Evolutionary conservation across 2,888 invertebrate species (phyloP), one percentile per base, ranked within the genome.

Genomic region (Amblyteles armatorius): DNA sequence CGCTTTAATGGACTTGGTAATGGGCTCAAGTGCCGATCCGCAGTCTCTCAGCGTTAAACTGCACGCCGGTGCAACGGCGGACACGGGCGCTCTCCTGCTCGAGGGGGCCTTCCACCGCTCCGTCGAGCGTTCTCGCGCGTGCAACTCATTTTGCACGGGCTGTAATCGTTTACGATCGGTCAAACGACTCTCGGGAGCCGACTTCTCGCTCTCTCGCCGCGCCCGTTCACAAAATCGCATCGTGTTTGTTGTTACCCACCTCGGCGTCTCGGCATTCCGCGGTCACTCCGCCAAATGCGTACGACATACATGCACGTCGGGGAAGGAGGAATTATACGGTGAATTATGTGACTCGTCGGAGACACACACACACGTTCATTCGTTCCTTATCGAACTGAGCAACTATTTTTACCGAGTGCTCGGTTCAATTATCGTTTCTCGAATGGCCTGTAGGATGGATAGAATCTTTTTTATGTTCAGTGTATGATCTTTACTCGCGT

Each of bases 1-100:
- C 82, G 87, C 83, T 82, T 83, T 83, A 83, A 82, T 83, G 86
- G 82, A 85, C 83, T 85, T 81, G 86, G 84, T 87, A 85, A 85
- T 85, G 85, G 85, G 80, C 80, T 83, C 85, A 85, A 82, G 85
- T 82, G 85, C 85, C 85, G 85, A 85, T 85, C 85, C 85, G 79
- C 83, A 71, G 82, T 67, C 72, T 79, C 84, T 65, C 65, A 29
- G 13, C 33, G 33, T 13, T 63, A 33, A 67, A 67, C 76, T 67
- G 65, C 48, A 26, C 68, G 40, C 7, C 68, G 44, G 68, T 44
- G 29, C 63, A 74, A 48, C 73, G 22, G 50, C 74, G 65, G 11
- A 65, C 33, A 36, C 44, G 63, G 50, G 40, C 57, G 44, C 48
- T 40, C 67, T 80, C 79, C 65, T 33, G 79, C 79, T 68, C 52